Conservation (phyloP, 2,888 invertebrate genomes). For the Chloroclystis v-ata region DNA sequence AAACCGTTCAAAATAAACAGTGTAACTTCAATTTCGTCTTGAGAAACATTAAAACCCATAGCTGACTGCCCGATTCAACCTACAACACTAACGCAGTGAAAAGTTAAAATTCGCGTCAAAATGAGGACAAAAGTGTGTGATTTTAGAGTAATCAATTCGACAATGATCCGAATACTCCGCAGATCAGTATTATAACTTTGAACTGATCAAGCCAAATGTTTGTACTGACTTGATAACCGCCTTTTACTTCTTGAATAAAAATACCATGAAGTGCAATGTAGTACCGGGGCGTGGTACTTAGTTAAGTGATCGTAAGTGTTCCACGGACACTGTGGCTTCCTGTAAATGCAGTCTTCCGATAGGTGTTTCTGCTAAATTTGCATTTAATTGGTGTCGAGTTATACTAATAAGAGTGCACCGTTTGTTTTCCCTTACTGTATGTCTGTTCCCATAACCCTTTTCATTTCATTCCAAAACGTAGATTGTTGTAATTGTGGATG, state of each 20-base stretch:
- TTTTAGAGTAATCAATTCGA: conserved; percentile 47
- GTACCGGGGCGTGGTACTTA: conserved; percentile 65
- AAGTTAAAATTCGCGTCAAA: conserved; percentile 40
- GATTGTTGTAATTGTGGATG: conserved; percentile 50
- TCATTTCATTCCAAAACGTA: conserved; percentile 53
- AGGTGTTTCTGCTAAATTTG: conserved; percentile 70
- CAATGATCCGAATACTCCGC: conserved; percentile 56
- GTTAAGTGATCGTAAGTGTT: conserved; percentile 71
- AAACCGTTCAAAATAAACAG: conserved; percentile 1
- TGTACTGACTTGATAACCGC: conserved; percentile 72
- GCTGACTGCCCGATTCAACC: conserved; percentile 51
- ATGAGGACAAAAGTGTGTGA: conserved; percentile 51
- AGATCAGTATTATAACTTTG: conserved; percentile 58
- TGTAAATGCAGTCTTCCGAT: conserved; percentile 76
- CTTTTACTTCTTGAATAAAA: conserved; percentile 66
- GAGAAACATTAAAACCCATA: conserved; percentile 23
- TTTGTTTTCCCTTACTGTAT: conserved; percentile 15
- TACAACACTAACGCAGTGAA: conserved; percentile 29
- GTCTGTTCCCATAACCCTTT: conserved; percentile 31
- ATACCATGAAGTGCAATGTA: conserved; percentile 66
- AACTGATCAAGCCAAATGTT: conserved; percentile 74
- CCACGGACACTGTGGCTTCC: conserved; percentile 73
- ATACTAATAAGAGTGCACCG: conserved; percentile 36
- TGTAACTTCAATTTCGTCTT: conserved; percentile 13
- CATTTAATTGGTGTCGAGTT: conserved; percentile 65